Evolutionary conservation across 2,888 invertebrate species (phyloP).

Genomic region (Trichopria drosophilae): DNA sequence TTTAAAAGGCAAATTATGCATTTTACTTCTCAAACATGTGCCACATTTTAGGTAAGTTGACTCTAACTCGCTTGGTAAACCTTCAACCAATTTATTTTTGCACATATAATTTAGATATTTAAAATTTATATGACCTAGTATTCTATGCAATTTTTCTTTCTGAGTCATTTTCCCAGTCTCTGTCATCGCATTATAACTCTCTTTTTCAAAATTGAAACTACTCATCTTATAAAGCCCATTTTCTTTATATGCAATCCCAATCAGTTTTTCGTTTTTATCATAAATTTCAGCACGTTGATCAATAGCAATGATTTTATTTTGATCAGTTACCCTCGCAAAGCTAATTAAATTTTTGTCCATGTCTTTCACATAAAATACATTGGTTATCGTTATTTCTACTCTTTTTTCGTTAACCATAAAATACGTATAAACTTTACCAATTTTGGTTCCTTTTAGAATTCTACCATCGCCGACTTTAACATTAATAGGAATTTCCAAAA

Average conservation of each 20-base stretch:
- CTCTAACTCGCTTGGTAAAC: conserved; percentile 3
- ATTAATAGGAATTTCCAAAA: conserved; percentile 20
- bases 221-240: conserved; percentile 6
- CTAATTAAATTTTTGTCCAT: conserved; percentile 21
- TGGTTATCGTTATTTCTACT: conserved; percentile 8
- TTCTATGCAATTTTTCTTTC: conserved; percentile 18
- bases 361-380: conserved; percentile 15
- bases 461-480: conserved; percentile 26
- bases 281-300: conserved; percentile 12
- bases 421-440: conserved; percentile 16
- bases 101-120: neutral
- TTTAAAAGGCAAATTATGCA: neutral
- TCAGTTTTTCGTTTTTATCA: conserved; percentile 14
- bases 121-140: conserved; percentile 13
- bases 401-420: conserved; percentile 12
- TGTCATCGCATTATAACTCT: neutral
- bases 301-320: conserved; percentile 8
- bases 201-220: conserved; percentile 1
- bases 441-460: conserved; percentile 22
- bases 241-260: conserved; percentile 28
- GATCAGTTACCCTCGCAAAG: conserved; percentile 15
- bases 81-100: conserved; percentile 3
- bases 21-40: conserved; percentile 17
- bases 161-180: conserved; percentile 3
- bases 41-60: conserved; percentile 12